phyloP scores from a whole-genome alignment of 1,140 invertebrate genomes.

The Drosophila tropicalis region DNA sequence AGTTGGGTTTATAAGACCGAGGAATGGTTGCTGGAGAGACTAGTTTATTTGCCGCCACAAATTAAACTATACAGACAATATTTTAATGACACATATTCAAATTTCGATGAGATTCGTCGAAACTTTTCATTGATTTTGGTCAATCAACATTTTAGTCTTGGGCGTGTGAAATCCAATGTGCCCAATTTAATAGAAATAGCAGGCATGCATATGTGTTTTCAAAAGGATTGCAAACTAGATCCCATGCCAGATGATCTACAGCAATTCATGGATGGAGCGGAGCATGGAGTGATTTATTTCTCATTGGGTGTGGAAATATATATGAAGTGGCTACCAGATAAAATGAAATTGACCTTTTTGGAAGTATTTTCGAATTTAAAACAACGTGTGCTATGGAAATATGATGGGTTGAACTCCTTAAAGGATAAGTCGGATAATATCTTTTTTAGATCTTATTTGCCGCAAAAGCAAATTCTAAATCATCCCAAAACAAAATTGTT shows the following conservation, averaged over 20 bases:
- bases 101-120: constrained; percentile 40
- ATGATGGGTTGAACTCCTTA: constrained; percentile 69
- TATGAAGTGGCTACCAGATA: constrained; percentile 83
- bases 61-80: constrained; percentile 67
- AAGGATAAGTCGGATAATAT: constrained; percentile 85
- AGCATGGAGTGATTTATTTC: constrained; percentile 85
- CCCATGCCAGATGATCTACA: constrained; percentile 75
- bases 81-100: constrained; percentile 32
- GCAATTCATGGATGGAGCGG: constrained; percentile 84
- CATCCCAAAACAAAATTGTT: constrained; percentile 83
- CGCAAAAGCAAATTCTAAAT: constrained; percentile 84
- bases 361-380: constrained; percentile 46
- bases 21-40: constrained; percentile 38
- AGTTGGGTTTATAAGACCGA: constrained; percentile 70
- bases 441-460: constrained; percentile 85
- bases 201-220: constrained; percentile 84
- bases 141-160: constrained; percentile 72
- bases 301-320: constrained; percentile 86
- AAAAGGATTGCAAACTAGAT: constrained; percentile 69
- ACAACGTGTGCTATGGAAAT: constrained; percentile 85
- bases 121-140: constrained; percentile 67
- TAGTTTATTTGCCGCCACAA: constrained; percentile 56
- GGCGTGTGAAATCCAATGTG: constrained; percentile 54
- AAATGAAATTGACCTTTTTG: constrained; percentile 71
- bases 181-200: constrained; percentile 83